These are phyloP conservation scores for Chionis minor DNA, from an alignment of 2,113 vertebrate species.

Conservation along the genomic window DNA sequence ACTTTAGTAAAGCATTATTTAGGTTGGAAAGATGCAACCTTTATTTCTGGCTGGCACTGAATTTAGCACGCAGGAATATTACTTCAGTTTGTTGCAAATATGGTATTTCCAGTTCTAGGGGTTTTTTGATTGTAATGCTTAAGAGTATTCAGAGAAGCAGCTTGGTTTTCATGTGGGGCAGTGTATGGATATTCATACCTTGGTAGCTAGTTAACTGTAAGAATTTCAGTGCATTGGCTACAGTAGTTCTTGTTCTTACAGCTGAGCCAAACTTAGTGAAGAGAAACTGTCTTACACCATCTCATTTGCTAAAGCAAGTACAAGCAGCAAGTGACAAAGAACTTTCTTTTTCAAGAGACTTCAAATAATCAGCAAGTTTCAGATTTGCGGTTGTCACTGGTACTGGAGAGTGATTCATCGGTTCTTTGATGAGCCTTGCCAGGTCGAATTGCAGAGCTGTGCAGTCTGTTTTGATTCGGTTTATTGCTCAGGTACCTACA, in stretches of 20 bases:
- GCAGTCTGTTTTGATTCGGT: neutral
- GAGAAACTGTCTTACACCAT: neutral
- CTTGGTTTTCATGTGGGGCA: neutral
- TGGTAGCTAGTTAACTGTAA: neutral
- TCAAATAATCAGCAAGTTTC: neutral
- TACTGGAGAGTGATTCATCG: neutral
- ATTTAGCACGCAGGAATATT: neutral
- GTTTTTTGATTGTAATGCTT: neutral
- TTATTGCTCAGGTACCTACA: neutral
- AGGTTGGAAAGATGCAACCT: neutral
- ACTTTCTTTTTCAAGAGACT: neutral
- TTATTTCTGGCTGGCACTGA: neutral
- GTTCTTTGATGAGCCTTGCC: neutral
- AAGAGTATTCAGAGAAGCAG: neutral
- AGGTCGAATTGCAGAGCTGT: neutral
- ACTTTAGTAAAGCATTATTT: neutral
- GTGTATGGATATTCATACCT: neutral
- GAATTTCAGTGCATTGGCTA: neutral
- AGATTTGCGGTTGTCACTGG: neutral
- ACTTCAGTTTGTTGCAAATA: neutral
- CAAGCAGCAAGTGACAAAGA: neutral
- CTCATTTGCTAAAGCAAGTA: neutral
- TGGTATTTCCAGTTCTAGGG: neutral
- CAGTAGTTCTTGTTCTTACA: neutral
- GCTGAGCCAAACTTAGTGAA: neutral